Conservation (phyloP, 2,113 vertebrate genomes). For the Xyrauchen texanus region DNA sequence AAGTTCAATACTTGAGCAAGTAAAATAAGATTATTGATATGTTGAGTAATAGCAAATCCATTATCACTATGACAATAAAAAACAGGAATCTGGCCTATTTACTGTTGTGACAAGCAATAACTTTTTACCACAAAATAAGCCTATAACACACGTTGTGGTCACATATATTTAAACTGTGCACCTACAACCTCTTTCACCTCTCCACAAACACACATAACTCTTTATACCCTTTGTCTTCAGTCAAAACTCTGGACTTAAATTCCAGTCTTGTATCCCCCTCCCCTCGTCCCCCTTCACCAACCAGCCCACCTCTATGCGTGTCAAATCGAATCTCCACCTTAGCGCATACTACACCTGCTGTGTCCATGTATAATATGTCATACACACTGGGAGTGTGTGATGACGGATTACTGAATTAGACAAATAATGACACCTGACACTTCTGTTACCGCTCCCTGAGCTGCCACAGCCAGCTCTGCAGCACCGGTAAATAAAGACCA, state of each 20-base stretch:
- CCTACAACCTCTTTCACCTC: background rate
- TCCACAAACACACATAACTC: constrained; percentile 40
- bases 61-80: background rate
- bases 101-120: too few relatives aligned
- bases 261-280: constrained; percentile 38
- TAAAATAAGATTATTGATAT: too few relatives aligned
- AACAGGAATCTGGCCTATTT: background rate
- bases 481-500: constrained; percentile 75
- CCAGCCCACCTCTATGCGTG: constrained; percentile 71
- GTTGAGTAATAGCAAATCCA: too few relatives aligned
- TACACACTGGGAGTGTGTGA: constrained; percentile 73
- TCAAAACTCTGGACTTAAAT: constrained; percentile 52
- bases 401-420: constrained; percentile 83
- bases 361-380: constrained; percentile 74
- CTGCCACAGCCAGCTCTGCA: constrained; percentile 67
- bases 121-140: background rate
- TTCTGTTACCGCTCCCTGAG: constrained; percentile 79
- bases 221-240: constrained; percentile 50
- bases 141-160: background rate
- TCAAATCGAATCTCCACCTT: constrained; percentile 79
- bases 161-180: background rate
- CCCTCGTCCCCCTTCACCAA: constrained; percentile 23
- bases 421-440: constrained; percentile 85
- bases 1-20: too few relatives aligned
- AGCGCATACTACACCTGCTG: constrained; percentile 77